Evolutionary conservation across 2,888 invertebrate species (phyloP).

Genomic region (Liposcelis brunnea): DNA sequence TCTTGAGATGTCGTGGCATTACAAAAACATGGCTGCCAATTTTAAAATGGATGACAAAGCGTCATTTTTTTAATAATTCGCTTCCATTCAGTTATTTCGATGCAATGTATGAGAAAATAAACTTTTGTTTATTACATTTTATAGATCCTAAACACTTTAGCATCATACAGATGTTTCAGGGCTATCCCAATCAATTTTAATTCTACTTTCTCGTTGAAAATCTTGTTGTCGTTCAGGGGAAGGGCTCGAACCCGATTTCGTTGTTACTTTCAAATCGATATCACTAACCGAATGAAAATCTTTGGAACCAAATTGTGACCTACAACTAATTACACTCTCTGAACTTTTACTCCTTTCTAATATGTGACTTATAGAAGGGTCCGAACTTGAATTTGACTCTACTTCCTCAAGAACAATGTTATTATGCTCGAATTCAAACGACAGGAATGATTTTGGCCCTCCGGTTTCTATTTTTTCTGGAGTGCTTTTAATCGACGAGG

Average conservation of each 20-base stretch:
- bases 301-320: slow-evolving; percentile 2
- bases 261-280: neutral
- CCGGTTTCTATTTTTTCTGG: too few relatives aligned
- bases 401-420: neutral
- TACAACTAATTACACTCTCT: slow-evolving; percentile 1
- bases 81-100: too few relatives aligned
- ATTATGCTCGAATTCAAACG: too few relatives aligned
- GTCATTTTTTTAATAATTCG: too few relatives aligned
- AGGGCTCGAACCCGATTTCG: neutral
- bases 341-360: neutral
- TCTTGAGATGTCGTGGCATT: too few relatives aligned
- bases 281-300: neutral
- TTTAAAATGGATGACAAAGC: too few relatives aligned
- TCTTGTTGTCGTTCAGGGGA: neutral
- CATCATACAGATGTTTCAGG: slow-evolving; percentile 14
- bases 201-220: slow-evolving; percentile 1
- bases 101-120: too few relatives aligned
- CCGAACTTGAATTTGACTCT: neutral
- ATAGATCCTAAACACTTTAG: too few relatives aligned
- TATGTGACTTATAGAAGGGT: neutral
- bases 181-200: slow-evolving; percentile 8
- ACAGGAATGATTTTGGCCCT: neutral
- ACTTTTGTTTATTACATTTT: too few relatives aligned
- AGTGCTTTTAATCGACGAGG: too few relatives aligned
- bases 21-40: too few relatives aligned